Evolutionary conservation across 2,888 invertebrate genomes (phyloP), one percentile per base, ranked within the genome.

Genomic region (Formica aserva): DNA sequence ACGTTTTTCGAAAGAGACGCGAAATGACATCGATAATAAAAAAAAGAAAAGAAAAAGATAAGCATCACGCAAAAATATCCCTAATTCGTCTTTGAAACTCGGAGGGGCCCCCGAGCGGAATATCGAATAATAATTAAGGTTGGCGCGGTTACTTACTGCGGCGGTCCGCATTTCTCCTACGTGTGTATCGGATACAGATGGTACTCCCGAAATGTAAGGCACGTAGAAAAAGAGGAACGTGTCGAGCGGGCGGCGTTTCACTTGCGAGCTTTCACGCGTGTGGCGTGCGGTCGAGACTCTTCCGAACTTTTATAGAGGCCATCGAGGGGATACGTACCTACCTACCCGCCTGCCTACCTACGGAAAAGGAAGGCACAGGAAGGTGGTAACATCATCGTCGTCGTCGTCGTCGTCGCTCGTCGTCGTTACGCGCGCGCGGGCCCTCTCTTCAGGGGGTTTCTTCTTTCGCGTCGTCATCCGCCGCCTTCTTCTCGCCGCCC

Each of bases 231-330:
- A 83, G 78, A 72, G 45, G 63, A 55, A 82, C 41, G 77, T 74
- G 57, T 55, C 72, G 75, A 60, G 65, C 65, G 65, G 78, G 75
- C 71, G 75, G 88, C 85, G 87, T 89, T 91, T 89, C 88, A 89
- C 88, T 85, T 87, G 89, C 89, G 86, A 85, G 89, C 88, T 91
- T 86, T 91, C 91, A 92, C 92, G 88, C 90, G 90, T 91, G 80
- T 92, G 92, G 87, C 90, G 88, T 74, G 78, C 78, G 90, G 75
- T 69, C 87, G 89, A 84, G 88, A 80, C 88, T 88, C 91, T 88
- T 88, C 88, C 89, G 87, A 85, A 90, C 91, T 88, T 90, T 92
- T 92, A 92, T 92, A 92, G 85, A 78, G 71, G 86, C 83, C 72
- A 78, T 13, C 74, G 72, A 80, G 78, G 72, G 78, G 78, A 80